Conservation (phyloP, 2,888 invertebrate genomes). For the Zaprionus lineosus region DNA sequence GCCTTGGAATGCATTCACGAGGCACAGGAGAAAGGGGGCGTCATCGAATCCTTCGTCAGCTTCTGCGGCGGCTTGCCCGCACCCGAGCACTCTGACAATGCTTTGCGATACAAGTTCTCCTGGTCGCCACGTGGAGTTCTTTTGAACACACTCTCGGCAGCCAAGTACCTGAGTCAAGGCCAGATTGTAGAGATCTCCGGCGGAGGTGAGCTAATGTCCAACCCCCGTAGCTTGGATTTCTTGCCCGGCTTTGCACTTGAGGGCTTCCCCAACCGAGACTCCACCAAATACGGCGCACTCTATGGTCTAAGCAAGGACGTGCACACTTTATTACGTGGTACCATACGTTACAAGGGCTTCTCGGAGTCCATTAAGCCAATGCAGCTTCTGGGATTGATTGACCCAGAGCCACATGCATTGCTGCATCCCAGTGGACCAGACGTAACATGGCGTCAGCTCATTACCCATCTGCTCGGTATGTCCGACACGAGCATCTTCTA, state of each 20-base stretch:
- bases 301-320: slow-evolving; percentile 94
- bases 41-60: slow-evolving; percentile 96
- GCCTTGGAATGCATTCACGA: slow-evolving; percentile 99
- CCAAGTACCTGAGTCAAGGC: slow-evolving; percentile 92
- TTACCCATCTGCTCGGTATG: slow-evolving; percentile 93
- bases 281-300: slow-evolving; percentile 91
- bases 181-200: slow-evolving; percentile 94
- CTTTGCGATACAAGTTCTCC: slow-evolving; percentile 95
- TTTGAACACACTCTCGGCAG: slow-evolving; percentile 93
- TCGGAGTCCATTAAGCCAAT: slow-evolving; percentile 93
- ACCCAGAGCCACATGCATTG: slow-evolving; percentile 92
- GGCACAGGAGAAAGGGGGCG: slow-evolving; percentile 93
- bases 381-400: slow-evolving; percentile 93
- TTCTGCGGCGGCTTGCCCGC: slow-evolving; percentile 99
- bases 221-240: slow-evolving; percentile 91
- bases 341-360: slow-evolving; percentile 95
- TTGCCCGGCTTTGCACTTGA: slow-evolving; percentile 98
- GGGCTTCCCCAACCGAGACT: slow-evolving; percentile 98
- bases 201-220: slow-evolving; percentile 94
- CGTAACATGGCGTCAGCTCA: slow-evolving; percentile 96
- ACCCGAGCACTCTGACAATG: slow-evolving; percentile 96
- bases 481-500: slow-evolving; percentile 94
- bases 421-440: slow-evolving; percentile 98
- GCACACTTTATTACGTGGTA: slow-evolving; percentile 95
- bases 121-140: slow-evolving; percentile 98